phyloP scores from a whole-genome alignment of 2,113 vertebrate genomes.

The Smithornis capensis region DNA sequence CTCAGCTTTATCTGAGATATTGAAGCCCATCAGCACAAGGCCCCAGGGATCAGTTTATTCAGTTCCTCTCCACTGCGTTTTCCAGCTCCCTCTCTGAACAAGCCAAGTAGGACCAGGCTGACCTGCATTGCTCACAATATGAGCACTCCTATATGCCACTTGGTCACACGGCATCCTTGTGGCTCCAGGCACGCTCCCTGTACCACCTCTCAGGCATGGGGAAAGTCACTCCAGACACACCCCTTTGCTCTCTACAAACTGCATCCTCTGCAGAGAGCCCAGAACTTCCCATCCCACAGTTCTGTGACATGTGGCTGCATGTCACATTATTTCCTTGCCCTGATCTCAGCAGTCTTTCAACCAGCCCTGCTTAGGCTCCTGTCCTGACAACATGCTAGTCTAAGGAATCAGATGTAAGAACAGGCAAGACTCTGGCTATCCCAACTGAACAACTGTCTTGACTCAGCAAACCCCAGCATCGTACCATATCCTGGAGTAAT shows the following conservation, averaged over 20 bases:
- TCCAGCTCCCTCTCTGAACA: not conserved
- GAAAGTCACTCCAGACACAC: not conserved
- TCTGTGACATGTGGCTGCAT: not conserved
- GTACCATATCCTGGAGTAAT: not conserved
- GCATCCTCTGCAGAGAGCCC: not conserved
- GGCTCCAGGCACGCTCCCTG: not conserved
- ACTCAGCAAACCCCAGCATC: not conserved
- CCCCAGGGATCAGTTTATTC: not conserved
- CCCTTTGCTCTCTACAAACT: not conserved
- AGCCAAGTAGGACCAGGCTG: not conserved
- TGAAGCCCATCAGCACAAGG: not conserved
- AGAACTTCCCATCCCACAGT: not conserved
- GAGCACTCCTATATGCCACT: not conserved
- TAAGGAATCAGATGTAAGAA: not conserved
- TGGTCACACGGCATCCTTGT: fast-evolving
- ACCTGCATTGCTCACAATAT: not conserved
- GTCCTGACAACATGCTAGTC: not conserved
- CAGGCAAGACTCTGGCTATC: not conserved
- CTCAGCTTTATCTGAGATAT: not conserved
- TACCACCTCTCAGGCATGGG: not conserved
- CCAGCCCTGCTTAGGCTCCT: not conserved
- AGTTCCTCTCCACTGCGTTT: not conserved
- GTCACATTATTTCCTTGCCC: not conserved
- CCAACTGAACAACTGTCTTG: not conserved
- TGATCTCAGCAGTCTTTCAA: not conserved